Evolutionary conservation across 1,140 invertebrate genomes (phyloP), one percentile per base, ranked within the genome.

Genomic region (Pachypeltis micranthus): DNA sequence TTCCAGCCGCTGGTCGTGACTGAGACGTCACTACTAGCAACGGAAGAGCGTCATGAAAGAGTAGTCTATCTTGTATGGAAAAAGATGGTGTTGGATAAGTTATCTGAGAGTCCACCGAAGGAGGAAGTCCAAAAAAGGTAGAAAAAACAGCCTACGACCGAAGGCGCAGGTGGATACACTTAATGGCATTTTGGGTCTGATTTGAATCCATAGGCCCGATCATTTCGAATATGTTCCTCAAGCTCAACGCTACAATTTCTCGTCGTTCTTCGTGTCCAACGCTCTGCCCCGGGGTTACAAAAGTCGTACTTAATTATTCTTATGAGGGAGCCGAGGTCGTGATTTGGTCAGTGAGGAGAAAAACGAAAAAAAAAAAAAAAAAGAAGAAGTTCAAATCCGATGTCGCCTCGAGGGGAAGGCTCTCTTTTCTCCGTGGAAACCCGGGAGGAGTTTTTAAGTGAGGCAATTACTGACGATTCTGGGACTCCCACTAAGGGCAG

Each of bases 381-480:
- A n/a, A n/a, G 21, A 59, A 59, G 31, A 59, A 59, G 57, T 59
- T 31, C 29, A 59, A 59, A 59, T 59, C 31, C 57, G 25, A 19
- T 59, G 57, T 59, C 57, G 57, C 57, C 57, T 31, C 47, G 47
- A 51, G 47, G 31, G 31, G 57, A 16, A 59, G 57, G 44, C 44
- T 47, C n/a, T 29, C n/a, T 23, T 16, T 31, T 59, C 29, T 59
- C 26, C 24, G 29, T 29, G 25, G 26, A 28, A 28, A 28, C n/a
- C 57, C 7, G 57, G 26, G 26, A 31, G 29, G 26, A 27, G 57
- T 27, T 12, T 27, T n/a, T 27, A 59, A 7, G 57, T 59, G 57
- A 31, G 57, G 55, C 57, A 59, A 59, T 59, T 59, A 59, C 57
- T 27, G 57, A 59, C 57, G 29, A 59, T 59, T 59, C 25, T 28